Percentiles rank a stretch among this genome's conserved stretches.
These are phyloP conservation scores for Sepiola atlantica DNA, from an alignment of 2,888 invertebrate genomes.

Conservation along the genomic window DNA sequence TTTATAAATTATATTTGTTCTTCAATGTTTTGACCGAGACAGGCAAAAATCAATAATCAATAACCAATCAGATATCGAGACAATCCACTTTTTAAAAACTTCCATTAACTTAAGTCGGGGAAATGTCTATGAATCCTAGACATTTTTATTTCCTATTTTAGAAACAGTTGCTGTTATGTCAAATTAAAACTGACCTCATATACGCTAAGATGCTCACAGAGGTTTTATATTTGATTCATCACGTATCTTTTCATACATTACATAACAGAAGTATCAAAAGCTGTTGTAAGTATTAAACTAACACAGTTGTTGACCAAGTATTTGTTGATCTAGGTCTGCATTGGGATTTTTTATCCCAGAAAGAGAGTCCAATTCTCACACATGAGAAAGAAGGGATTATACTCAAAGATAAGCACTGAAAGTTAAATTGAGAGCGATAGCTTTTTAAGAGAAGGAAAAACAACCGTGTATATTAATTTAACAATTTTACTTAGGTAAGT, in stretches of 20 bases:
- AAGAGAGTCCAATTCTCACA: no score
- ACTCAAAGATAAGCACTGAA: no score
- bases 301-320: no score
- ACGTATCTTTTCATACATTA: background rate
- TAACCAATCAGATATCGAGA: background rate
- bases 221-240: background rate
- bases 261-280: no score
- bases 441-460: no score
- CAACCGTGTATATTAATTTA: no score
- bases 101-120: background rate
- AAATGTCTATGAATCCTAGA: background rate
- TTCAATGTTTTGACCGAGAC: background rate
- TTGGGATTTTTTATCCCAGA: no score
- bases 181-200: background rate
- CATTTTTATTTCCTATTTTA: background rate
- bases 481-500: no score
- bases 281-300: no score
- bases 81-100: background rate
- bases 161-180: background rate
- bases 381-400: no score
- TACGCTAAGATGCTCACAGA: background rate
- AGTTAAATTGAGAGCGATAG: no score
- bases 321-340: no score
- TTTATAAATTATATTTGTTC: conserved; percentile 7
- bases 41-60: background rate